Base-by-base conservation (phyloP, 2,888 invertebrate species). In the Chymomyza fuscimana region DNA sequence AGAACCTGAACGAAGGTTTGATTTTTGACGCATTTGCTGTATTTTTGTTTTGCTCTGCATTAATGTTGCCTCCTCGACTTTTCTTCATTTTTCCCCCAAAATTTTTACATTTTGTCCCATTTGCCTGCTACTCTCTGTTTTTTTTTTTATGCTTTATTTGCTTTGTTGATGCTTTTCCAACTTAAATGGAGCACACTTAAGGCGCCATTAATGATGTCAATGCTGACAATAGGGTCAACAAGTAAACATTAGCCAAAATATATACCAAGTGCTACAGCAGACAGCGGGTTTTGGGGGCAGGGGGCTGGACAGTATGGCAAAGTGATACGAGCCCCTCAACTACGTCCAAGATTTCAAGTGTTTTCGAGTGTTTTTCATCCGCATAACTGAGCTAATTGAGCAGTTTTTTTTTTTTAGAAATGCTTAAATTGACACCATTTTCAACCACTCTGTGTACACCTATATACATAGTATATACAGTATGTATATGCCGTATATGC, bases 181-280 rank as follows among this genome's bases (percentile, higher is more conserved):
- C 73, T 79, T 72, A 80, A 87, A 87, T 87, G 86, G 88, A 83
- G 88, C 75, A 87, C 76, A 83, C 83, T 84, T 86, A 70, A 77
- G 86, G 84, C 83, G 84, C 84, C 83, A 81, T 87, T 83, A 83
- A 87, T 83, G 83, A 87, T 87, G 83, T 86, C 83, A 83, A 83
- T 86, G 83, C 72, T 70, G 69, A 74, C 81, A 81, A 81, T 81
- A 84, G 81, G 81, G 81, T 74, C 81, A 74, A 77, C 79, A 71
- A 74, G 81, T 79, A 72, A 77, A 81, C 76, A 75, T 74, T 76
- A 70, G 69, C 67, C 68, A 65, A 64, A 69, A 70, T 32, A 32
- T 32, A 32, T 64, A 63, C 63, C 5, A 78, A 79, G 61, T 75
- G 66, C 65, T 9, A 51, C 1, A 51, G 16, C 19, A 19, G 19